These are phyloP conservation scores for Malurus elegans DNA, from an alignment of 2,113 vertebrate species.

Conservation along the genomic window DNA sequence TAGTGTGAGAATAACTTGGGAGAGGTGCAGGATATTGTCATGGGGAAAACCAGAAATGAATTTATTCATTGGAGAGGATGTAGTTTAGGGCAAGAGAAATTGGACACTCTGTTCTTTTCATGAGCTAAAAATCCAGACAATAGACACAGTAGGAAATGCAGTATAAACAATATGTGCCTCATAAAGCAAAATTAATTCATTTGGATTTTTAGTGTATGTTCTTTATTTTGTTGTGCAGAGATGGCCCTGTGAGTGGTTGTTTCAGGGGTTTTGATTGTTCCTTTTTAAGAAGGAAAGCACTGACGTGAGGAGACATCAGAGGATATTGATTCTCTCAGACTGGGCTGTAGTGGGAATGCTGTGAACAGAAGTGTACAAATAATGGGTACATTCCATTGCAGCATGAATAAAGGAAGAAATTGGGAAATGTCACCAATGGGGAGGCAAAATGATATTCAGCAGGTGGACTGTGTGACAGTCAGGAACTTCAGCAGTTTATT, in stretches of 20 bases:
- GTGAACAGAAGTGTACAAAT: background rate
- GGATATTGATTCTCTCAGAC: background rate
- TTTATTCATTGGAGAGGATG: background rate
- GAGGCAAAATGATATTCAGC: background rate
- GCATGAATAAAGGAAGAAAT: background rate
- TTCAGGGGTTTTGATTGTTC: background rate
- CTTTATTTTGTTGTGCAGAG: background rate
- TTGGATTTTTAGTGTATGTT: background rate
- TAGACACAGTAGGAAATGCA: background rate
- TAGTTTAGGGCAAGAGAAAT: background rate
- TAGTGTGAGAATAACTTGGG: background rate
- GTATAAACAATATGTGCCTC: background rate
- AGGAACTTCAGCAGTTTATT: rapidly evolving
- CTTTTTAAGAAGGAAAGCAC: background rate
- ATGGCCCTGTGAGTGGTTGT: too few relatives aligned
- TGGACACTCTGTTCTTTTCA: background rate
- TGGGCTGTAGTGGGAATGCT: background rate
- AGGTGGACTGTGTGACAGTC: background rate
- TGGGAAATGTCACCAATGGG: too few relatives aligned
- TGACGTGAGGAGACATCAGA: background rate
- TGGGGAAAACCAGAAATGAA: background rate
- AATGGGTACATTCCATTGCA: background rate
- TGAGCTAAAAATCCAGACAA: background rate
- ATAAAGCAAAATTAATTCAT: background rate
- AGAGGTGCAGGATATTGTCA: background rate